Evolutionary conservation across 2,113 vertebrate genomes (phyloP).

Genomic region (Pelmatolapia mariae): DNA sequence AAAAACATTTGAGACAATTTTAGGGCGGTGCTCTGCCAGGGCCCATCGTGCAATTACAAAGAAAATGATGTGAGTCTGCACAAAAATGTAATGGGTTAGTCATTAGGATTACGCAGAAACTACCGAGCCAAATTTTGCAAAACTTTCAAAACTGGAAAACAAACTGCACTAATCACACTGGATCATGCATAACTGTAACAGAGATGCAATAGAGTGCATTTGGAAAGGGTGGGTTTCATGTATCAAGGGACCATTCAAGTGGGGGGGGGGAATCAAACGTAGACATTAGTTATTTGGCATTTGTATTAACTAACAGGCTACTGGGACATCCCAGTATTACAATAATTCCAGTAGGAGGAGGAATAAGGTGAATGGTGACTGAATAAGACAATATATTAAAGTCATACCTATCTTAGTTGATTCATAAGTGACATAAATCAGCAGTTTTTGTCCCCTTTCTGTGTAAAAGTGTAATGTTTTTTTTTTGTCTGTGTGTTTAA

Average conservation of each 20-base stretch:
- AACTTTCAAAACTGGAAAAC: not conserved
- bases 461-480: not conserved
- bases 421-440: not conserved
- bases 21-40: not conserved
- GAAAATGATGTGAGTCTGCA: not conserved
- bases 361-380: not conserved
- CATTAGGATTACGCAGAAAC: not conserved
- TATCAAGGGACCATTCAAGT: not conserved
- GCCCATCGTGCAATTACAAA: not conserved
- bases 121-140: not conserved
- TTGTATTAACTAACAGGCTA: not conserved
- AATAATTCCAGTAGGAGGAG: not conserved
- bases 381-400: not conserved
- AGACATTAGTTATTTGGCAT: not conserved
- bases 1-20: not conserved
- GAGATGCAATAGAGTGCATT: not conserved
- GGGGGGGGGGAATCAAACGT: accelerated
- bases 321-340: not conserved
- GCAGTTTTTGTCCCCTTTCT: not conserved
- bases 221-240: not conserved
- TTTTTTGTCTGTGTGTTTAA: slow-evolving; percentile 4
- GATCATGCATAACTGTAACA: not conserved
- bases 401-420: not conserved
- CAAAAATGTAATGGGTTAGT: not conserved
- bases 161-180: not conserved